phyloP scores from a whole-genome alignment of 2,888 invertebrate genomes.

The Caenorhabditis sp. region DNA sequence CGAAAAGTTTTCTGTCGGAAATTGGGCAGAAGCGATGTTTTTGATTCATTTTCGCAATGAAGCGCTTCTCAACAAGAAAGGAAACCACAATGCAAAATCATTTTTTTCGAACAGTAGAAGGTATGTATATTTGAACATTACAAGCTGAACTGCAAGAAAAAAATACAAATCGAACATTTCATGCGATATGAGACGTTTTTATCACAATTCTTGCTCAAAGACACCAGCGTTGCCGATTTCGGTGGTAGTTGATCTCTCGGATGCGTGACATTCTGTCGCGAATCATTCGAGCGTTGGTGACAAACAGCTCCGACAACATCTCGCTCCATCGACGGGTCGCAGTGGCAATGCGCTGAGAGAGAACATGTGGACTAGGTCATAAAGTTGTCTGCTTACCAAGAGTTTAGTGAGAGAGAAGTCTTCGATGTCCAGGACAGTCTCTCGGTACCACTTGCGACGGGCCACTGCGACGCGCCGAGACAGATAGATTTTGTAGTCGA shows the following conservation, averaged over 20 bases:
- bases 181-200: neutral
- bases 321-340: conserved; percentile 12
- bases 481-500: conserved; percentile 25
- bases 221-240: conserved; percentile 22
- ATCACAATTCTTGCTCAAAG: neutral
- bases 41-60: too few relatives aligned
- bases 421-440: conserved; percentile 8
- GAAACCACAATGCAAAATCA: too few relatives aligned
- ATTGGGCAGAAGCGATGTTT: too few relatives aligned
- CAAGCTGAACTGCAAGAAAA: neutral
- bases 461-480: conserved; percentile 11
- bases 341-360: conserved; percentile 13
- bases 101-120: too few relatives aligned
- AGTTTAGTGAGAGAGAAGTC: neutral
- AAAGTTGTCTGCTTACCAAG: neutral
- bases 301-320: conserved; percentile 18
- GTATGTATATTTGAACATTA: too few relatives aligned
- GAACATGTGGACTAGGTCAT: neutral
- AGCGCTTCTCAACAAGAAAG: too few relatives aligned
- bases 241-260: conserved; percentile 41
- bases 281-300: conserved; percentile 39
- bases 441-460: conserved; percentile 36
- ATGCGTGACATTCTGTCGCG: conserved; percentile 33
- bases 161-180: neutral
- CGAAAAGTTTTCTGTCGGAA: too few relatives aligned